Base-by-base conservation (phyloP, 2,888 invertebrate genomes). In the Plagodis pulveraria region DNA sequence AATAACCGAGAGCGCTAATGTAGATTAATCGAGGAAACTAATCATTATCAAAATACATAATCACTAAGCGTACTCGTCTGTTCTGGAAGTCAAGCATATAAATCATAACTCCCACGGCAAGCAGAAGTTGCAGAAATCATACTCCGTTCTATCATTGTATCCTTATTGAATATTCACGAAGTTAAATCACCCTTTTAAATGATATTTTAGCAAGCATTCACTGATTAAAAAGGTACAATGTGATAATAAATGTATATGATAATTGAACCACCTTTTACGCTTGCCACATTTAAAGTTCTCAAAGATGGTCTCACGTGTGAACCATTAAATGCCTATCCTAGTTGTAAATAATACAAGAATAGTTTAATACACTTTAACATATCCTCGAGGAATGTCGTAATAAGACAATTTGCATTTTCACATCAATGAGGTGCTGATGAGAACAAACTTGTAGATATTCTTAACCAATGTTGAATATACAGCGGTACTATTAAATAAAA, bases 81-180 rank as follows among this genome's bases (percentile, higher is more conserved):
- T 72, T 70, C 70, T 67, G 67, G 67, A 69, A 70, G 73, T 69
- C 67, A 54, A 62, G 65, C 65, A 53, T 66, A 74, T 79, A 74
- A 78, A 73, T 74, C 73, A 73, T 56, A 70, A 69, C 74, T 72
- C 80, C 80, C 79, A 80, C 77, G 71, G 66, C 56, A 62, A 43
- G 36, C 67, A 58, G 50, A 56, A 52, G 55, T 65, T 63, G 65
- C 66, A 22, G 22, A 22, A 22, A 22, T 22, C 4, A 22, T 22
- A 22, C 22, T 22, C 22, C 22, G 22, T 22, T 22, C 22, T 22
- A 22, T 22, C 22, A 22, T 22, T 22, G 22, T 22, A 4, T 22
- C 4, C 22, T 4, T 4, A 22, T 22, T 22, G 22, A 22, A 22
- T 22, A 22, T 22, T 22, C 22, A 22, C 22, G 59, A 60, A 40